A percentile compares a stretch with the other conserved stretches of the same genome.
These are phyloP conservation scores for Copsychus sechellarum DNA, from an alignment of 2,113 vertebrate species.

Conservation along the genomic window DNA sequence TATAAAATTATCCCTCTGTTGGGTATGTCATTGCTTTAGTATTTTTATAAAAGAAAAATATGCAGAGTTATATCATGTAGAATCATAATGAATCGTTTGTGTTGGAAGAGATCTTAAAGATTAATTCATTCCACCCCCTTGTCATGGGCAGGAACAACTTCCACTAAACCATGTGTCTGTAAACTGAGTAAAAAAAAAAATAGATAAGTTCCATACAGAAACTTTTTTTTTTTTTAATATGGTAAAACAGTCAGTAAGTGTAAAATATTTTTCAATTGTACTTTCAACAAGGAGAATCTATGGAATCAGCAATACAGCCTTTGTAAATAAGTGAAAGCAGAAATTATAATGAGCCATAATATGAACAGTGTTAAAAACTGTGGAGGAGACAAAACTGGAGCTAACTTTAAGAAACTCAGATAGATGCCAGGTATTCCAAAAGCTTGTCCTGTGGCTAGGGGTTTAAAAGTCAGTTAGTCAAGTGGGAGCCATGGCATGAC, in stretches of 20 bases:
- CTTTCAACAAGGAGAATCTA: background rate
- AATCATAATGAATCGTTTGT: background rate
- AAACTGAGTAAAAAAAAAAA: background rate
- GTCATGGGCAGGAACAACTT: background rate
- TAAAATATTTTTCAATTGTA: background rate
- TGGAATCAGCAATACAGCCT: background rate
- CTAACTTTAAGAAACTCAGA: background rate
- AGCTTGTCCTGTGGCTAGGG: background rate
- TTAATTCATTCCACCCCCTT: fast-evolving
- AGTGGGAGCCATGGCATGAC: background rate
- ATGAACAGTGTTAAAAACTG: background rate
- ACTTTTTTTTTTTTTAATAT: background rate
- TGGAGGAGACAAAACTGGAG: background rate
- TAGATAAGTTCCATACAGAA: background rate
- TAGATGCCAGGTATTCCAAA: background rate
- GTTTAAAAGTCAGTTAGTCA: background rate
- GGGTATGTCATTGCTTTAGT: background rate
- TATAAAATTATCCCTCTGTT: background rate
- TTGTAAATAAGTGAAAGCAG: background rate
- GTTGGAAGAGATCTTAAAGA: background rate
- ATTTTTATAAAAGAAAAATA: background rate
- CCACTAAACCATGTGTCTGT: background rate
- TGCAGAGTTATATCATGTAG: background rate
- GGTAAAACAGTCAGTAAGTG: background rate
- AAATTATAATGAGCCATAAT: background rate